Conservation (phyloP, 2,888 invertebrate genomes). For the Pterostichus madidus region DNA sequence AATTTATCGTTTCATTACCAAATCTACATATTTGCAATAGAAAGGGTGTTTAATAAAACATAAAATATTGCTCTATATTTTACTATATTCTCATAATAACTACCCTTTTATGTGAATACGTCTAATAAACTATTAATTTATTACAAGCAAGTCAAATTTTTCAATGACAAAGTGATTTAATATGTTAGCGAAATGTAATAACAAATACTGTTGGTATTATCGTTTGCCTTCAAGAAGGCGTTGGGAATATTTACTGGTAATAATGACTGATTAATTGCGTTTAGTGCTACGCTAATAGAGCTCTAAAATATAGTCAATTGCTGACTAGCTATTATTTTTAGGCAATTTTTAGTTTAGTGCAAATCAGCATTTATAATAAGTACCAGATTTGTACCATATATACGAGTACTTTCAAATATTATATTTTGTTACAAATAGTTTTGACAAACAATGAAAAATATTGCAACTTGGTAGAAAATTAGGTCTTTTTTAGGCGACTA, state of each 20-base stretch:
- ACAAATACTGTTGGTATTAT: neutral
- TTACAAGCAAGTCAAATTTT: conserved; percentile 25
- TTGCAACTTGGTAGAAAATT: too few relatives aligned
- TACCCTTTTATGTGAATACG: conserved; percentile 42
- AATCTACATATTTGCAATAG: conserved; percentile 29
- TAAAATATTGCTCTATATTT: conserved; percentile 38
- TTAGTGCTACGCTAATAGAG: neutral
- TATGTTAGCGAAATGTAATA: conserved; percentile 21
- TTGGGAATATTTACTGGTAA: conserved; percentile 21
- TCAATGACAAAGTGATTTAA: conserved; percentile 4
- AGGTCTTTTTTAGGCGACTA: too few relatives aligned
- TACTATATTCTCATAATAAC: conserved; percentile 29
- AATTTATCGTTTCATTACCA: conserved; percentile 5
- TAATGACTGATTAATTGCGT: neutral
- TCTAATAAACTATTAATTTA: conserved; percentile 48
- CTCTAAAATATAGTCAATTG: neutral
- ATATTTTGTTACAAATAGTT: too few relatives aligned
- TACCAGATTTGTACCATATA: neutral
- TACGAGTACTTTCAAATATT: too few relatives aligned
- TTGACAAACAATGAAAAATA: too few relatives aligned
- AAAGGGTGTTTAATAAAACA: conserved; percentile 35
- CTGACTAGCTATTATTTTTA: neutral
- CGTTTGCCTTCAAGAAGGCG: conserved; percentile 10
- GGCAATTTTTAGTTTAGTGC: neutral
- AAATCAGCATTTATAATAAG: neutral